Evolutionary conservation across 2,888 invertebrate genomes (phyloP).

Genomic region (Mantis religiosa): DNA sequence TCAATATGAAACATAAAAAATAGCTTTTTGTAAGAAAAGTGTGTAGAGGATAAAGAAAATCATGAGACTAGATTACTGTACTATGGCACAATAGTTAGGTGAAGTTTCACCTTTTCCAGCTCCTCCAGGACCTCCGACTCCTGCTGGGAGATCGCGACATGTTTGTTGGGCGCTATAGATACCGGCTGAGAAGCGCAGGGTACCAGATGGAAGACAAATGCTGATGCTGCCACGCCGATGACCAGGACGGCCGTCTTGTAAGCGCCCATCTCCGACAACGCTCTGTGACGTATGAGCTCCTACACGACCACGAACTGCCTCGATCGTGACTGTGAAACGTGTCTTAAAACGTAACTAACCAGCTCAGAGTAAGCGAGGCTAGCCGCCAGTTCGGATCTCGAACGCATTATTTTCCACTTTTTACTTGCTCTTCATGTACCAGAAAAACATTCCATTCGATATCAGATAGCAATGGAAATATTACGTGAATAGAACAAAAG

Average conservation of each 20-base stretch:
- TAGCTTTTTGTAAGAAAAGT: too few species aligned
- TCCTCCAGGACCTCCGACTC: not conserved
- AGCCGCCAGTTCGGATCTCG: too few species aligned
- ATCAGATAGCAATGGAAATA: too few species aligned
- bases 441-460: too few species aligned
- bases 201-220: not conserved
- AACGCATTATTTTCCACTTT: too few species aligned
- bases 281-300: not conserved
- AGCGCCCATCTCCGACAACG: not conserved
- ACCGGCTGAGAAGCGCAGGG: not conserved
- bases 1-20: too few species aligned
- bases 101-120: not conserved
- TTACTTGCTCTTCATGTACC: too few species aligned
- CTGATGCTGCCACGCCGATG: not conserved
- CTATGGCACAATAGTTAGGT: too few species aligned
- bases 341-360: not conserved
- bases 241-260: not conserved
- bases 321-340: not conserved
- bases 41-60: too few species aligned
- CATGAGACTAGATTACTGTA: too few species aligned
- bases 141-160: not conserved
- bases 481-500: too few species aligned
- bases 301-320: not conserved
- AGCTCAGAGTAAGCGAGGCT: not conserved
- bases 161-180: too few species aligned